Base-by-base conservation (phyloP, 2,797 vertebrate genomes). In the Acipenser transmontanus region DNA sequence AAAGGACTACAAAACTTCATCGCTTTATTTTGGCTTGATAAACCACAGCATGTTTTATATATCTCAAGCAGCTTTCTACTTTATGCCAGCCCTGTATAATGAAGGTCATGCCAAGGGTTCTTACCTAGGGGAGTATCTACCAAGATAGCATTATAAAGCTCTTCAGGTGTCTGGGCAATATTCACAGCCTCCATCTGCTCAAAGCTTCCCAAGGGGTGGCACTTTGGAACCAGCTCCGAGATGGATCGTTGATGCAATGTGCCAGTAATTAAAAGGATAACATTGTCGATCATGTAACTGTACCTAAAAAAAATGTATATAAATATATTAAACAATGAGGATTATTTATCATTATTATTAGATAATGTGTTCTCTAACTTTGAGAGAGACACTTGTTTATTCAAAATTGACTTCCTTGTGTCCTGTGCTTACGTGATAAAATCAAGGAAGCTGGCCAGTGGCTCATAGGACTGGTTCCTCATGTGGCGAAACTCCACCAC, bases 181-280 rank as follows among this genome's bases (percentile, higher is more conserved):
- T 99, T 99, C 69, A 99, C 97, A 0, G 97, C 97, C 84, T 99
- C 97, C 97, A 99, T 99, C 87, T 99, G 97, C 84, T 99, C 97
- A 0, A 99, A 99, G 85, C 96, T 99, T 74, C 97, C 97, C 68
- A 99, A 86, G 0, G 97, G 97, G 73, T 99, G 97, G 77, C 97
- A 99, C 78, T 99, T 99, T 49, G 97, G 96, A 71, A 99, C 97
- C 68, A 99, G 89, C 74, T 99, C 97, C 0, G 96, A 94, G 63
- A 99, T 99, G 2, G 97, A 93, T 8, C 97, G 90, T 81, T 99
- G 97, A 81, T 99, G 97, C 76, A 99, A 87, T 0, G 97, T 99
- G 49, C 97, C 97, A 0, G 97, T 99, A 84, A 99, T 99, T 70
- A 99, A 91, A 74, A 99, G 89, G 83, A 99, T 99, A 76, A 99